Evolutionary conservation across 2,113 vertebrate species (phyloP), one percentile per base, ranked within the genome.

Genomic region (Saccopteryx bilineata): DNA sequence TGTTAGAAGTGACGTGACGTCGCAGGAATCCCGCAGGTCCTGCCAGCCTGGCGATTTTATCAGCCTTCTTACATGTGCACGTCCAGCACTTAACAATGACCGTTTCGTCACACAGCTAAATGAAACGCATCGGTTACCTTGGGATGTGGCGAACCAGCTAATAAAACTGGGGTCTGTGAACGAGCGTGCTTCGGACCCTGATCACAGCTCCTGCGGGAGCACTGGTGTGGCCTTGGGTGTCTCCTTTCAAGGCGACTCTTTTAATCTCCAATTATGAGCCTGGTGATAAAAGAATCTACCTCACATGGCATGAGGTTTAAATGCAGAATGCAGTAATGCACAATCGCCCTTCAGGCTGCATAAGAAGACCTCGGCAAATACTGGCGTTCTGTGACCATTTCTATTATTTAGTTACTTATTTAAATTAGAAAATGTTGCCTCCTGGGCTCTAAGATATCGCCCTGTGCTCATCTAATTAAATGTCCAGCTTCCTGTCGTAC

Each of bases 1-100:
- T 2, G 24, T 48, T 26, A 76, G 28, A 58, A 65, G 24, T 71
- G 24, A 46, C 46, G 84, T 46, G 7, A 80, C 31, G 5, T 33
- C 23, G 60, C 31, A 23, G n/a, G 48, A 2, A 63, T 48, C 10
- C 5, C 31, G 52, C 46, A 50, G 10, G 19, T n/a, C 13, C 21
- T 39, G 26, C 14, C 3, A 28, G 17, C 6, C 9, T 66, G 75
- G 31, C 11, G n/a, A 56, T 75, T 46, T 23, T 11, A 54, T 23
- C 33, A 83, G 7, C 23, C 63, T 91, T 69, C 50, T 56, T 68
- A 52, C 21, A 74, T 10, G 18, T 5, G 28, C 0, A 26, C 26
- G 50, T 72, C 60, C 18, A 87, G 18, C 65, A 87, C 80, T 75
- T 26, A 92, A 96, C 69, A 71, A 87, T 60, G 50, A 68, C 79